phyloP scores from a whole-genome alignment of 1,140 invertebrate species.

The Streblospio benedicti region DNA sequence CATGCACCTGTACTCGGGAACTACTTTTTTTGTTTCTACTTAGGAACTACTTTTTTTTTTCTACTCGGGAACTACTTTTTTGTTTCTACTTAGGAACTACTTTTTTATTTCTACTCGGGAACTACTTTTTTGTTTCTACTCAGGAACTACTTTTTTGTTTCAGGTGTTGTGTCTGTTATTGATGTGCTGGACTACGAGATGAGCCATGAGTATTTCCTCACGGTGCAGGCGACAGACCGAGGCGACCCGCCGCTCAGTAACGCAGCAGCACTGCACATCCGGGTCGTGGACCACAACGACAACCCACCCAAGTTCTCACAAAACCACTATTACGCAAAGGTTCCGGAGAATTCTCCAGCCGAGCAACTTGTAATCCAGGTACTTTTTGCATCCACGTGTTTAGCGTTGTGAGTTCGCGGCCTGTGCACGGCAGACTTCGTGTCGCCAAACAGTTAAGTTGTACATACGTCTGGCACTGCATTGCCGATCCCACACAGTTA shows the following conservation, averaged over 20 bases:
- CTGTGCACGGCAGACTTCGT: too few species aligned
- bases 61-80: too few species aligned
- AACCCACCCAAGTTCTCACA: slow-evolving; percentile 36
- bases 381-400: neutral
- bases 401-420: neutral
- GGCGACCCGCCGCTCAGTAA: slow-evolving; percentile 49
- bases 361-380: slow-evolving; percentile 15
- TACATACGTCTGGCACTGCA: too few species aligned
- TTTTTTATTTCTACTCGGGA: too few species aligned
- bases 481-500: too few species aligned
- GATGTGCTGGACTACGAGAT: slow-evolving; percentile 67
- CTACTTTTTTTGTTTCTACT: too few species aligned
- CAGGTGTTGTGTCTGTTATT: slow-evolving; percentile 63
- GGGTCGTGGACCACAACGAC: slow-evolving; percentile 40
- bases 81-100: too few species aligned
- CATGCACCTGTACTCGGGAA: too few species aligned
- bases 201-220: slow-evolving; percentile 75
- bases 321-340: slow-evolving; percentile 28
- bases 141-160: too few species aligned
- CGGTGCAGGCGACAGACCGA: slow-evolving; percentile 79
- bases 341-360: slow-evolving; percentile 24
- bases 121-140: too few species aligned
- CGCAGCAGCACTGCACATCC: slow-evolving; percentile 32
- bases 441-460: too few species aligned
- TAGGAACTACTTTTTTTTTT: too few species aligned